Evolutionary conservation across 2,888 invertebrate genomes (phyloP), one percentile per base, ranked within the genome.

Genomic region (Charanyca ferruginea): DNA sequence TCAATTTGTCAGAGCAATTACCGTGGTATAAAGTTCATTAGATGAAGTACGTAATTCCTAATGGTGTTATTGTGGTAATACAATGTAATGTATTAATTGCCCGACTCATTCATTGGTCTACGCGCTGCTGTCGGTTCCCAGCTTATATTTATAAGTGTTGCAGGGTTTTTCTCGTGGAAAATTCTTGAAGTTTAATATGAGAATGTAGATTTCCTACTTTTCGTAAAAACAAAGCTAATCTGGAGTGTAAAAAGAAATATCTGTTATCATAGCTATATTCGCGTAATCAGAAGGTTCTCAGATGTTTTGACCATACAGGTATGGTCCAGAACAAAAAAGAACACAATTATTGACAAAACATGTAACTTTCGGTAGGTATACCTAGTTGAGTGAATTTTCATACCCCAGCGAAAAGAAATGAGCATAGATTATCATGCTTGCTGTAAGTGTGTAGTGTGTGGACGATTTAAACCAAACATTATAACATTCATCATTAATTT

Each of bases 41-140:
- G 35, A 16, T 25, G 18, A 23, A n/a, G n/a, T 28, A 38, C 11
- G 22, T 69, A 13, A 38, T 38, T 44, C 44, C 22, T 35, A 69
- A 38, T 51, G 68, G 47, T 25, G 55, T 20, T 42, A 35, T 57
- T 42, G 70, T 45, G 44, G 35, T 44, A 38, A 60, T 38, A 51
- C 22, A 61, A 38, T 61, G 18, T 45, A 42, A 69, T 67, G 44
- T n/a, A 70, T 67, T 70, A 67, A 67, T 70, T 67, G 67, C 9
- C n/a, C 20, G 68, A 22, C 44, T 69, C 35, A 35, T 25, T 69
- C 25, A 38, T 16, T 60, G 25, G 35, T 44, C 1, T 55, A 45
- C 25, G 48, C 44, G 51, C 32, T 22, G 25, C 41, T 16, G 22
- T 3, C 6, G 38, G 35, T 67, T 69, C 13, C 11, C 42, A 44